phyloP scores from a whole-genome alignment of 2,797 vertebrate genomes.

The Peromyscus nudipes region DNA sequence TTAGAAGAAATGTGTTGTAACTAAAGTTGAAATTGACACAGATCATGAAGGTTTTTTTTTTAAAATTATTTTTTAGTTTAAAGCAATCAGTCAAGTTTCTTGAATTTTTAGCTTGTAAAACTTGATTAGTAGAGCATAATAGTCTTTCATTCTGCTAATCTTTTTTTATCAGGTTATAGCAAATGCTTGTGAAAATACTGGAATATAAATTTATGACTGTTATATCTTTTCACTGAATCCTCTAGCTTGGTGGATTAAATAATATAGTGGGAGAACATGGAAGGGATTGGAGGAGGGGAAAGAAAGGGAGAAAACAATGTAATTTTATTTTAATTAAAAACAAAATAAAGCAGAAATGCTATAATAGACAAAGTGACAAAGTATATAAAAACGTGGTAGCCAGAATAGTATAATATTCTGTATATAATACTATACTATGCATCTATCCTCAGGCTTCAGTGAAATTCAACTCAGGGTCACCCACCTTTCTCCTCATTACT shows the following conservation, averaged over 20 bases:
- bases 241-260: constrained; percentile 48
- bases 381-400: neutral
- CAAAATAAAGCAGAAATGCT: neutral
- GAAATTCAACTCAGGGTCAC: neutral
- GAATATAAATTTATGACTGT: constrained; percentile 55
- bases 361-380: constrained; percentile 34
- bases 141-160: constrained; percentile 30
- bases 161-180: constrained; percentile 28
- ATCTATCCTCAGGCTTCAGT: neutral
- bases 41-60: neutral
- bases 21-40: constrained; percentile 46
- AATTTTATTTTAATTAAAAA: neutral
- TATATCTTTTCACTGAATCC: neutral
- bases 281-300: too few relatives aligned
- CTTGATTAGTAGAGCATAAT: constrained; percentile 49
- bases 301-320: neutral
- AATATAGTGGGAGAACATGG: neutral
- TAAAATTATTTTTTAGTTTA: neutral
- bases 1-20: constrained; percentile 33
- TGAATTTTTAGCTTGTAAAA: constrained; percentile 65
- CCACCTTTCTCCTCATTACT: constrained; percentile 18
- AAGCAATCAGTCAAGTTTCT: constrained; percentile 57
- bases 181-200: constrained; percentile 50
- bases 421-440: neutral
- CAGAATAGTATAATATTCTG: constrained; percentile 13